Conservation (phyloP, 1,140 invertebrate species). For the Caerostris darwini region DNA sequence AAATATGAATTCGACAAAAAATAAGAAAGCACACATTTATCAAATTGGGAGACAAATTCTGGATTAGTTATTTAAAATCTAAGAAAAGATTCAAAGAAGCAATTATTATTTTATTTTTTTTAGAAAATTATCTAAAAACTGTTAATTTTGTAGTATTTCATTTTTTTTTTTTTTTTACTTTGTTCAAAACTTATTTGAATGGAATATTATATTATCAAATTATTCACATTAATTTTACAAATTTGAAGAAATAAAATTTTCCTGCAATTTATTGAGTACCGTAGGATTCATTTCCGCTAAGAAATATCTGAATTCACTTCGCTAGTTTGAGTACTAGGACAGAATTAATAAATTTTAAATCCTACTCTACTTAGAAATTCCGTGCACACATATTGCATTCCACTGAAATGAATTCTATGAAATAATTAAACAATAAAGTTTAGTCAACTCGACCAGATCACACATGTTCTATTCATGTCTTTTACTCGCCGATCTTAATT, state of each 20-base stretch:
- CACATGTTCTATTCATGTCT: not conserved
- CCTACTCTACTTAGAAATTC: not conserved
- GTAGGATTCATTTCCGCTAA: not conserved
- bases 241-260: not conserved
- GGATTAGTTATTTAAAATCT: no score
- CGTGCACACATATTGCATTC: not conserved
- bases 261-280: not conserved
- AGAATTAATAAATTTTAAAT: slow-evolving; percentile 6
- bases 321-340: not conserved
- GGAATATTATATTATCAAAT: not conserved
- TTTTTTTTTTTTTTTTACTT: not conserved
- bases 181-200: not conserved
- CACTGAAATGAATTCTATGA: not conserved
- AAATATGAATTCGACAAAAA: no score
- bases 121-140: no score
- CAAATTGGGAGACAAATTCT: no score
- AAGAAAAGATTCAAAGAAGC: no score
- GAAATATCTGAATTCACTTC: not conserved
- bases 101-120: no score
- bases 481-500: not conserved
- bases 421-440: not conserved
- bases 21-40: no score
- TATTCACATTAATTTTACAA: not conserved
- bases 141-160: no score
- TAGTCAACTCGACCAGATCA: not conserved